A percentile compares a stretch with the other conserved stretches of the same genome.
Conservation (phyloP, 1,140 invertebrate species). For the Drosophila quadrilineata region DNA sequence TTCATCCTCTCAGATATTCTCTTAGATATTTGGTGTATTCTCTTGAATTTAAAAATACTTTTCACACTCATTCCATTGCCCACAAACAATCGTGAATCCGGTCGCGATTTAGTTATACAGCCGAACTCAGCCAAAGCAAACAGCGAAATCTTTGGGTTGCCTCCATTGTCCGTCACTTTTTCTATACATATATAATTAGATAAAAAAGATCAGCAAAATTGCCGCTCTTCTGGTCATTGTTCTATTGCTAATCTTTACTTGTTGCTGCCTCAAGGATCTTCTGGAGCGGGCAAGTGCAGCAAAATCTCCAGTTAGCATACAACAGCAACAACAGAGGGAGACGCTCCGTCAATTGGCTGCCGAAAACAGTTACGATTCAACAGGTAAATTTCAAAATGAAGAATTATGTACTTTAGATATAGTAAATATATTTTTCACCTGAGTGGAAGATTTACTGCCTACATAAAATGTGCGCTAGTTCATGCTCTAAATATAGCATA, state of each 20-base stretch:
- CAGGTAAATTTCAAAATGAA: slow-evolving; percentile 44
- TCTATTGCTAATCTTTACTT: slow-evolving; percentile 45
- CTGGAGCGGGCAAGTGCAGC: slow-evolving; percentile 45
- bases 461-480: slow-evolving; percentile 61
- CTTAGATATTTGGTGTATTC: slow-evolving; percentile 17
- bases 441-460: slow-evolving; percentile 20
- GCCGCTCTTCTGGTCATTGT: slow-evolving; percentile 34
- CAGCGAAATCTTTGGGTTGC: slow-evolving; percentile 19
- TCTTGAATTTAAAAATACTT: slow-evolving; percentile 66
- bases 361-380: slow-evolving; percentile 58
- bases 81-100: slow-evolving; percentile 30
- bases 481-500: slow-evolving; percentile 61
- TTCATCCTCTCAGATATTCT: slow-evolving; percentile 12
- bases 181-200: slow-evolving; percentile 19
- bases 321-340: slow-evolving; percentile 52
- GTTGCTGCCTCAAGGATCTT: slow-evolving; percentile 60
- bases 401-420: slow-evolving; percentile 5
- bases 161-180: not conserved
- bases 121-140: slow-evolving; percentile 43
- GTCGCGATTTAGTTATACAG: slow-evolving; percentile 49
- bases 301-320: slow-evolving; percentile 20
- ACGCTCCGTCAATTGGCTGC: slow-evolving; percentile 52
- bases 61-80: slow-evolving; percentile 48
- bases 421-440: slow-evolving; percentile 49
- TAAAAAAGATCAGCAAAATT: slow-evolving; percentile 44